A percentile compares a stretch with the other conserved stretches of the same genome.
These are phyloP conservation scores for Popillia japonica DNA, from an alignment of 1,140 invertebrate species.

Conservation along the genomic window DNA sequence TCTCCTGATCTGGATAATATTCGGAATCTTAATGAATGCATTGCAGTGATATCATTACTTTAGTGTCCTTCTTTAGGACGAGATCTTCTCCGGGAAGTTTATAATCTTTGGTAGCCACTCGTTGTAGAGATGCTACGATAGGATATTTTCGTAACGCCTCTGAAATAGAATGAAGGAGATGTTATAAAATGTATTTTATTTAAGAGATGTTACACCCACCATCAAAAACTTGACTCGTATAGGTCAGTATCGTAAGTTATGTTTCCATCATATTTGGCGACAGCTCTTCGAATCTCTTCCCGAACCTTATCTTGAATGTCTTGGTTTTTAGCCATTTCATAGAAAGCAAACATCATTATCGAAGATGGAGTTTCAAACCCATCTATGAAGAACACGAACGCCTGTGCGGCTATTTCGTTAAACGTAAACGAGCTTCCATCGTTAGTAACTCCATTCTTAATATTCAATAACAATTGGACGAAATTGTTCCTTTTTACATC, in stretches of 20 bases:
- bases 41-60: conserved; percentile 62
- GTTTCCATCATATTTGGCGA: too few relatives aligned
- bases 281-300: too few relatives aligned
- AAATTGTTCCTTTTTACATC: conserved; percentile 46
- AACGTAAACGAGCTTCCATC: not conserved
- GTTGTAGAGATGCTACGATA: conserved; percentile 53
- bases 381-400: conserved; percentile 59
- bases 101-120: conserved; percentile 60
- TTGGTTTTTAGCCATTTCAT: too few relatives aligned
- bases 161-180: conserved; percentile 62
- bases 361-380: conserved; percentile 63
- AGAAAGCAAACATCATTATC: conserved; percentile 60
- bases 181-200: conserved; percentile 37
- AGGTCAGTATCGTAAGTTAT: conserved; percentile 67
- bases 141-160: conserved; percentile 41
- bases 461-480: conserved; percentile 44
- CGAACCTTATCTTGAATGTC: too few relatives aligned
- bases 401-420: too few relatives aligned
- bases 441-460: conserved; percentile 17
- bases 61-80: conserved; percentile 59
- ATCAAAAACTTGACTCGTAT: conserved; percentile 26
- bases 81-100: conserved; percentile 62
- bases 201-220: not conserved
- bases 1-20: conserved; percentile 66
- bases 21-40: conserved; percentile 68